These are phyloP conservation scores for Lepidothrix coronata DNA, from an alignment of 2,113 vertebrate genomes.

Conservation along the genomic window DNA sequence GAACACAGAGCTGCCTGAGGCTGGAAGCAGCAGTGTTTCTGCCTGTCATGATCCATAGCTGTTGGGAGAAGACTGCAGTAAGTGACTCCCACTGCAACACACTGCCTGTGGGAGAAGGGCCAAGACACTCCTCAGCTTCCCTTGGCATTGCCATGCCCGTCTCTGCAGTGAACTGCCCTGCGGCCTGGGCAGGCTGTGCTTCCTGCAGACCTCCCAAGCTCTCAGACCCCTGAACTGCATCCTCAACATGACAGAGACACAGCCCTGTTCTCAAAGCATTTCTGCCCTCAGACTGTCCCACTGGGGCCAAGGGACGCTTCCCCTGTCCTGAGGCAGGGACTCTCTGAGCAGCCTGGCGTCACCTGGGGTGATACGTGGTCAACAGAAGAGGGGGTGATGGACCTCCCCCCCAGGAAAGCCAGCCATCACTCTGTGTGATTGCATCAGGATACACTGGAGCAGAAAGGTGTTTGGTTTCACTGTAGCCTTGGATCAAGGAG, in stretches of 20 bases:
- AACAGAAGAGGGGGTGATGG: not conserved
- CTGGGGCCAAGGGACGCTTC: not conserved
- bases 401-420: not conserved
- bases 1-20: not conserved
- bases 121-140: not conserved
- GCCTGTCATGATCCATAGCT: not conserved
- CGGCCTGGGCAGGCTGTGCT: not conserved
- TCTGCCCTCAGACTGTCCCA: not conserved
- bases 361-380: not conserved
- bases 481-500: slow-evolving; percentile 51
- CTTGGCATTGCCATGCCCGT: accelerated
- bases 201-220: not conserved
- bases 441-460: slow-evolving; percentile 2
- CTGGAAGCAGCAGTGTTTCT: not conserved
- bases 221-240: not conserved
- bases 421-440: not conserved
- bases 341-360: not conserved
- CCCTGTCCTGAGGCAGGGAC: not conserved
- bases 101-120: not conserved
- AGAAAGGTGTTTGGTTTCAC: slow-evolving; percentile 55
- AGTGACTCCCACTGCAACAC: not conserved
- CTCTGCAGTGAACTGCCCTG: not conserved
- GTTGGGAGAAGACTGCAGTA: not conserved
- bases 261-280: not conserved
- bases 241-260: not conserved